Conservation (phyloP, 1,140 invertebrate genomes). For the Dendroctonus valens region DNA sequence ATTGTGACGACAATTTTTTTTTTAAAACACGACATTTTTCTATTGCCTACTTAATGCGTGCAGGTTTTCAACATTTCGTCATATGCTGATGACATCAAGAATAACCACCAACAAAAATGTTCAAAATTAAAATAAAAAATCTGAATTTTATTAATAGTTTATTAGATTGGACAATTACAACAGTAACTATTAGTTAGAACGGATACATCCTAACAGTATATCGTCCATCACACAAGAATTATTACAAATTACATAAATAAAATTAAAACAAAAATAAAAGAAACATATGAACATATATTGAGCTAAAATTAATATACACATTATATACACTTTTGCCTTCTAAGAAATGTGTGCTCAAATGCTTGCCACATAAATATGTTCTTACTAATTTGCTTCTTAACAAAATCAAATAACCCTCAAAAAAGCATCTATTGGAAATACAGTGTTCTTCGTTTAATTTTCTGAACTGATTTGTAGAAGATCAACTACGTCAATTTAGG, state of each 20-base stretch:
- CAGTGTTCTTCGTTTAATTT: too few species aligned
- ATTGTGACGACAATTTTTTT: too few species aligned
- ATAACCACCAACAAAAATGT: too few species aligned
- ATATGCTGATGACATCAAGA: too few species aligned
- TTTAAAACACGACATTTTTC: too few species aligned
- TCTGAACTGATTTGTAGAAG: too few species aligned
- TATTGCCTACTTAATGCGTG: too few species aligned
- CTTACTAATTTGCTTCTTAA: neutral
- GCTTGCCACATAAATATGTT: too few species aligned
- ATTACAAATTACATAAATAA: slow-evolving; percentile 50
- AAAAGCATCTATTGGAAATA: neutral
- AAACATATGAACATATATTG: slow-evolving; percentile 39
- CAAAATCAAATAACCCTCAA: neutral
- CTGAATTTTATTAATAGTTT: slow-evolving; percentile 43
- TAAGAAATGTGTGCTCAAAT: neutral
- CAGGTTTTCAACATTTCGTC: too few species aligned
- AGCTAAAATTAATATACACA: slow-evolving; percentile 46
- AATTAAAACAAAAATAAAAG: slow-evolving; percentile 44
- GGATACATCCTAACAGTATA: slow-evolving; percentile 44
- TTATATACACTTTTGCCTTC: slow-evolving; percentile 48
- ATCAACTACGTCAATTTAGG: too few species aligned
- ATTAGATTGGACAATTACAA: slow-evolving; percentile 51
- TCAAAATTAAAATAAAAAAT: too few species aligned
- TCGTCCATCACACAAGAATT: slow-evolving; percentile 40
- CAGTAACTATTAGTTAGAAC: slow-evolving; percentile 47